Base-by-base conservation (phyloP, 2,888 invertebrate species). In the Leucoma salicis region DNA sequence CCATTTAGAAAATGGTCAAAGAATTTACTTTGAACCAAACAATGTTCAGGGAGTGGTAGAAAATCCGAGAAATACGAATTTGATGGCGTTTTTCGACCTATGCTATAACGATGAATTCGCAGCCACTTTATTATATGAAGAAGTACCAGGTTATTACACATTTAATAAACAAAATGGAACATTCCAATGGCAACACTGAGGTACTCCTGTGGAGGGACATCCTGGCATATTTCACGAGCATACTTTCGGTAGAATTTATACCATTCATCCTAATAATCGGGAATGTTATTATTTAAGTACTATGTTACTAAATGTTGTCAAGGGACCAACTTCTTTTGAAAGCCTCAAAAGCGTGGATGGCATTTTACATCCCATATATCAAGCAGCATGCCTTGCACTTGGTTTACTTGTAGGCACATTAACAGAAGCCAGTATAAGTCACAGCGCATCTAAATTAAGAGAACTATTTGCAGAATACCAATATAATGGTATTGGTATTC, bases 311-410 rank as follows among this genome's bases (percentile, higher is more conserved):
- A 33, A 39, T 16, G 6, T 34, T 42, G 50, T 56, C 31, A 52
- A 46, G 31, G 52, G 49, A 31, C 55, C 52, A 38, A 55, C 32
- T 12, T 55, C 44, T 21, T 55, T 55, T 34, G 28, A 46, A 42
- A 35, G 46, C 36, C 41, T 52, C 33, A 45, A 36, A 29, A 49
- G 46, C 32, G 48, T 54, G 3, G 36, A 51, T 35, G 51, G 51
- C 35, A 38, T 51, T 42, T 27, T 46, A 36, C 37, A 6, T 21
- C 14, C 46, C 12, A 54, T 46, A 8, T 53, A 50, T 36, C 47
- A 48, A 48, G 43, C 21, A 12, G 46, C 48, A 41, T 36, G 50
- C 41, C 14, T 38, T 11, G 43, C 46, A 14, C 16, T 37, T 40
- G 46, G 46, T 39, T 44, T 50, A 24, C 33, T 50, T 29, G 39